A percentile compares a stretch with the other conserved stretches of the same genome.
These are phyloP conservation scores for Bathynomus jamesi DNA, from an alignment of 1,140 invertebrate genomes.

Conservation along the genomic window DNA sequence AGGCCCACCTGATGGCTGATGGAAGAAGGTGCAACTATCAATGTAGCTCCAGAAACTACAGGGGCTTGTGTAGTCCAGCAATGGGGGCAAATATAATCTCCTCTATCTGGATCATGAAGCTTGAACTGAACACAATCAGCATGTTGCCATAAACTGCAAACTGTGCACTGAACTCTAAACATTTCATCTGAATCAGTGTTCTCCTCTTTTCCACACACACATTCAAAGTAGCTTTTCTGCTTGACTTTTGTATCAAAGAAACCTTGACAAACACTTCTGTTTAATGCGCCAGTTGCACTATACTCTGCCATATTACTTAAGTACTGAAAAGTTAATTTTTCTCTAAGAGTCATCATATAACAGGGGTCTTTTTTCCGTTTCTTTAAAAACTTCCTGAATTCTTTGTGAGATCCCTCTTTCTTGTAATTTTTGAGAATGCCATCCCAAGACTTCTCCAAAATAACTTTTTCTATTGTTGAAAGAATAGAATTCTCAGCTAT, in stretches of 20 bases:
- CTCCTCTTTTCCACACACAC: slow-evolving; percentile 37
- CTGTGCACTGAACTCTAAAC: slow-evolving; percentile 47
- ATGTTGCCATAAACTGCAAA: slow-evolving; percentile 55
- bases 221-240: slow-evolving; percentile 40
- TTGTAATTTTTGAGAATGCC: slow-evolving; percentile 22
- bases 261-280: slow-evolving; percentile 24
- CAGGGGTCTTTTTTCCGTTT: slow-evolving; percentile 28
- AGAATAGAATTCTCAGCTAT: slow-evolving; percentile 13
- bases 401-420: slow-evolving; percentile 31
- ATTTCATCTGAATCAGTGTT: slow-evolving; percentile 35
- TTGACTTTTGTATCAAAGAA: slow-evolving; percentile 40
- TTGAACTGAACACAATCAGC: slow-evolving; percentile 53
- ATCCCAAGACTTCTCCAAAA: slow-evolving; percentile 27
- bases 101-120: slow-evolving; percentile 39
- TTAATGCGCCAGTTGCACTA: slow-evolving; percentile 11
- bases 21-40: slow-evolving; percentile 63
- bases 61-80: slow-evolving; percentile 51
- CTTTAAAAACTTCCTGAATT: slow-evolving; percentile 27
- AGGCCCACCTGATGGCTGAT: slow-evolving; percentile 48
- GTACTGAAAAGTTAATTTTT: slow-evolving; percentile 21
- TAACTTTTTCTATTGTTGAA: slow-evolving; percentile 23
- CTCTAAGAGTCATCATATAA: slow-evolving; percentile 26
- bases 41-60: slow-evolving; percentile 54
- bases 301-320: slow-evolving; percentile 15
- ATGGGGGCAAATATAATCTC: slow-evolving; percentile 54